Base-by-base conservation (phyloP, 1,140 invertebrate species). In the Coboldia fuscipes region DNA sequence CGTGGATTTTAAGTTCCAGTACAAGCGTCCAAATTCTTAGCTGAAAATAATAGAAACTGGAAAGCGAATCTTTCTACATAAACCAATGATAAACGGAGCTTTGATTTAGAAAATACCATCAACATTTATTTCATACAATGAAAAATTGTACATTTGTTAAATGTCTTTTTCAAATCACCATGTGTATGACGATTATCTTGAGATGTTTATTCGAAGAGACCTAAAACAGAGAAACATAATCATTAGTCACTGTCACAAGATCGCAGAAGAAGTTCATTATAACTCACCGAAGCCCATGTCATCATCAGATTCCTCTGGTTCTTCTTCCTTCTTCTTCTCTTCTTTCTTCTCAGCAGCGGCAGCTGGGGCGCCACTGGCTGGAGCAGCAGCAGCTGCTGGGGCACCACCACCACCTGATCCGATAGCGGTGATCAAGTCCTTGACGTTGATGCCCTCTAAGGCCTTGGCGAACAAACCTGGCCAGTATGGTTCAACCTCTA, bases 401-500 rank as follows among this genome's bases (percentile, higher is more conserved):
- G 77, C 80, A 47, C 73, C 65, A 42, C 88, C 90, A 40, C 84
- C 89, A 37, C 86, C 88, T 36, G 82, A 81, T 15, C 90, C 85
- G 45, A 98, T 79, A 53, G 89, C 97, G 34, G 82, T 83, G 56
- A 98, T 89, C 42, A 98, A 60, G 30, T 89, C 81, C 56, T 86
- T 90, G 19, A 97, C 72, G 51, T 96, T 90, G 35, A 97, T 60
- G 37, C 84, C 85, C 61, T 97, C 89, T 34, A 98, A 62, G 28
- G 92, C 86, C 58, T 97, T 97, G 39, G 92, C 88, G 60, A 98
- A 98, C 19, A 98, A 66, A 52, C 85, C 85, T 36, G 93, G 90
- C 96, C 96, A 99, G 62, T 96, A 98, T 15, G 94, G 92, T 55
- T 99, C 96, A 17, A 98, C 79, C 30, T 88, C 80, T 37, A 98